Base-by-base conservation (phyloP, 2,113 vertebrate species). In the Poeciliopsis prolifica region DNA sequence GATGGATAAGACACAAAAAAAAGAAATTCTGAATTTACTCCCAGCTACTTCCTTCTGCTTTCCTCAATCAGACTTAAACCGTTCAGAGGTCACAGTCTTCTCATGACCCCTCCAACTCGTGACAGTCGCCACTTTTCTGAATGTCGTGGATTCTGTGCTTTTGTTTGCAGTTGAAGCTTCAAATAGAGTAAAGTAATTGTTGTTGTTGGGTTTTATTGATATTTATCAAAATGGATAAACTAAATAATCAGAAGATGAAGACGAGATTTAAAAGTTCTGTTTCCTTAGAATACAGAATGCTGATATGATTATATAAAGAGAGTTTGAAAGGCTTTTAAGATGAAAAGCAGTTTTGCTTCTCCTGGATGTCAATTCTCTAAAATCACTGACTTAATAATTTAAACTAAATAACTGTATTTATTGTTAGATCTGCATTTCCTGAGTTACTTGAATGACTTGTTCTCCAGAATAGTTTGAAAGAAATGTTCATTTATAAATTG, bases 41-140 rank as follows among this genome's bases (percentile, higher is more conserved):
- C 26, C 67, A 17, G 28, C 17, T 12, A n/a, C 31, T 35, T 35
- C 11, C n/a, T 35, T 10, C n/a, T 30, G 19, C 22, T 42, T 22
- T 35, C 44, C 66, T 14, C 11, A 28, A 69, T 58, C 60, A n/a
- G 44, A 14, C 15, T 54, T 4, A 37, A 66, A 66, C 13, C 2
- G 22, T 9, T 30, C 30, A 63, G 24, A 37, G 61, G 60, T 77
- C 44, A 22, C 62, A 61, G 30, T 60, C 26, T 28, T 70, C 75
- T 65, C 76, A 67, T 67, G 63, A 72, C 48, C 35, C 42, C 51
- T 54, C 48, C 64, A 28, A 31, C 31, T 17, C 24, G 8, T 29
- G 30, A 28, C 51, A 61, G 61, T 1, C 12, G 2, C 31, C 31
- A 4, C 12, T 35, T 30, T 26, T 28, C 33, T 44, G 15, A 65